Percentiles rank a stretch among this genome's conserved stretches.
phyloP scores from a whole-genome alignment of 2,797 vertebrate genomes.

The Otus scops region DNA sequence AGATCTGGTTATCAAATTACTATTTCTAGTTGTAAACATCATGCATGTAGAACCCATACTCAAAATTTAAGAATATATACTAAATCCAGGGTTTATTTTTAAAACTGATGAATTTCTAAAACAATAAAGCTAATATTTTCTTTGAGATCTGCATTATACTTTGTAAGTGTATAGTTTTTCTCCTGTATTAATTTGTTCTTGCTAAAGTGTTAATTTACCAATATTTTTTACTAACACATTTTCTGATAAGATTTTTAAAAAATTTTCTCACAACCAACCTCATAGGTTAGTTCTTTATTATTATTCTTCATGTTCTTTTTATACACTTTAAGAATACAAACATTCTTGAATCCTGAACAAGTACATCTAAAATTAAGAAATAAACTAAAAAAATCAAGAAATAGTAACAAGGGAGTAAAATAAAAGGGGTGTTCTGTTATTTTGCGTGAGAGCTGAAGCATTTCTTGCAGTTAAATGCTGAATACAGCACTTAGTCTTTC shows the following conservation, averaged over 20 bases:
- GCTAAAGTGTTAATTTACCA: neutral
- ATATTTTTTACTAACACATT: neutral
- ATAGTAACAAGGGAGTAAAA: neutral
- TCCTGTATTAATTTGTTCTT: neutral
- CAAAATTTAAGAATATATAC: neutral
- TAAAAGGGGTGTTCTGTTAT: neutral
- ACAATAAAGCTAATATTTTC: neutral
- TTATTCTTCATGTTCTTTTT: neutral
- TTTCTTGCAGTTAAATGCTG: constrained; percentile 10
- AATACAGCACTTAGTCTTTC: neutral
- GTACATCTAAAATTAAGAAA: neutral
- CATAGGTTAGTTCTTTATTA: neutral
- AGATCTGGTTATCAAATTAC: constrained; percentile 43
- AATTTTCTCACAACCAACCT: neutral
- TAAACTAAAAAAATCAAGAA: neutral
- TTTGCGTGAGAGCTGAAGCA: neutral
- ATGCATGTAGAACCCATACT: neutral
- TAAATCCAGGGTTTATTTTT: neutral
- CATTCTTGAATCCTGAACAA: neutral
- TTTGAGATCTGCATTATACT: neutral
- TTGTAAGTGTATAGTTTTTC: neutral
- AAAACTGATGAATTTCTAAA: neutral
- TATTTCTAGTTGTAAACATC: neutral
- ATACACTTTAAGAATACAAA: neutral
- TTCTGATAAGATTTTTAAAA: neutral